Percentiles rank a stretch among this genome's conserved stretches.
These are phyloP conservation scores for Drosophila cardini DNA, from an alignment of 1,140 invertebrate species.

Conservation along the genomic window DNA sequence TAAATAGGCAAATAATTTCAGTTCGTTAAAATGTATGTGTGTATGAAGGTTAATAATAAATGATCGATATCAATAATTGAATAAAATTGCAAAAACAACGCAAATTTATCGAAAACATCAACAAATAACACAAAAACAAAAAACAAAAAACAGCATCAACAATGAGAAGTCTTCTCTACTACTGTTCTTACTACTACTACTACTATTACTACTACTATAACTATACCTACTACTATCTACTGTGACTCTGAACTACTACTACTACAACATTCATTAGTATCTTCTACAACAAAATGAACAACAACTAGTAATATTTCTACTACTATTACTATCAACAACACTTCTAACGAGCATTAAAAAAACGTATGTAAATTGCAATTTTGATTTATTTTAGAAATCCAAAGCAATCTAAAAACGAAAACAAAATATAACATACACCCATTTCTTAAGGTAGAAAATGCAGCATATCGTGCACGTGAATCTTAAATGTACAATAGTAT, in stretches of 20 bases:
- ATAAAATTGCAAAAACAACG: not conserved
- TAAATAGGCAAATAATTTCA: too few relatives aligned
- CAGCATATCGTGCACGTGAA: constrained; percentile 12
- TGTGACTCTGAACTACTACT: constrained; percentile 33
- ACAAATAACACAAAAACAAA: not conserved
- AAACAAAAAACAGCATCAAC: not conserved
- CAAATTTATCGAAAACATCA: not conserved
- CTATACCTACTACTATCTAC: constrained; percentile 34
- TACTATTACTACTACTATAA: constrained; percentile 24
- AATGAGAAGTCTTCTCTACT: not conserved
- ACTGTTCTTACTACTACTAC: not conserved
- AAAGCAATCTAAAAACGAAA: not conserved
- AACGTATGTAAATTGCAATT: constrained; percentile 65
- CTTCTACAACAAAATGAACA: constrained; percentile 43
- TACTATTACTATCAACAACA: constrained; percentile 57
- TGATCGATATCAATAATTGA: not conserved
- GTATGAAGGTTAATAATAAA: not conserved
- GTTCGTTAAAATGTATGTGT: too few relatives aligned
- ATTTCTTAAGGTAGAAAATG: constrained; percentile 23
- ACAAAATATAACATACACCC: constrained; percentile 24
- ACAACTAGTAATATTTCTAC: constrained; percentile 33
- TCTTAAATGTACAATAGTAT: not conserved
- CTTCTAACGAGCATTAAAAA: constrained; percentile 50
- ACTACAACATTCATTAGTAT: constrained; percentile 24
- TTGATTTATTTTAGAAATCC: constrained; percentile 31